Percentiles rank a stretch among this genome's conserved stretches.
phyloP scores from a whole-genome alignment of 2,888 invertebrate genomes.

The Fragum fragum region DNA sequence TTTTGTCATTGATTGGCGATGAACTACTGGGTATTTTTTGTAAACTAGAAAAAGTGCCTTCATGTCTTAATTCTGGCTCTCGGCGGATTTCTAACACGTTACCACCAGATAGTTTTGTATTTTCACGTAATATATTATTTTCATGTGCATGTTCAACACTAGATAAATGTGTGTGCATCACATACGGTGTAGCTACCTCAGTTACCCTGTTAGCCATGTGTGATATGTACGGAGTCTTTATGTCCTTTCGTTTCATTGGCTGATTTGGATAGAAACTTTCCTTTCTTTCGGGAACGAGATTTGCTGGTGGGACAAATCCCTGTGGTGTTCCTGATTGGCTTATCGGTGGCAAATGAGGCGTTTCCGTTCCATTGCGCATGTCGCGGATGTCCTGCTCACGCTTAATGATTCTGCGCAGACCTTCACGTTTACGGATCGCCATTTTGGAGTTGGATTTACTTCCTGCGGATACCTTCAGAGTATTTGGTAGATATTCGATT shows the following conservation, averaged over 20 bases:
- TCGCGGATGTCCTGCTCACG: conserved; percentile 41
- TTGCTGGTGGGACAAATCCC: conserved; percentile 34
- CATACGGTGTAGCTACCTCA: conserved; percentile 71
- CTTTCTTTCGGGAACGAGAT: conserved; percentile 29
- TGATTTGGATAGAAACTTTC: conserved; percentile 39
- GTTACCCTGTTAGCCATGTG: conserved; percentile 61
- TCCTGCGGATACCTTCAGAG: conserved; percentile 63
- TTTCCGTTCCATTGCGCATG: conserved; percentile 48
- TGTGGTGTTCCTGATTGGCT: conserved; percentile 55
- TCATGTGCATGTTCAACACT: conserved; percentile 59
- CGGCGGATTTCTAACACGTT: conserved; percentile 68
- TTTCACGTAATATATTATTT: conserved; percentile 56
- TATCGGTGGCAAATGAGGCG: conserved; percentile 69
- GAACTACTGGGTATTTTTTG: conserved; percentile 64
- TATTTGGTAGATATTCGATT: conserved; percentile 57
- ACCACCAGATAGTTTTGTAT: conserved; percentile 62
- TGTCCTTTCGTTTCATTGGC: conserved; percentile 62
- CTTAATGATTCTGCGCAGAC: conserved; percentile 54
- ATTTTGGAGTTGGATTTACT: conserved; percentile 66
- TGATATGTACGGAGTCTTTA: conserved; percentile 65
- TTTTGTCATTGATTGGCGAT: conserved; percentile 69
- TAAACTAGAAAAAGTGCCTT: conserved; percentile 66
- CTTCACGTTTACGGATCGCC: conserved; percentile 62
- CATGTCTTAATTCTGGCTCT: conserved; percentile 62
- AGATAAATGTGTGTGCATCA: conserved; percentile 67